Conservation (phyloP, 2,888 invertebrate species). For the Koerneria pararmatus region DNA sequence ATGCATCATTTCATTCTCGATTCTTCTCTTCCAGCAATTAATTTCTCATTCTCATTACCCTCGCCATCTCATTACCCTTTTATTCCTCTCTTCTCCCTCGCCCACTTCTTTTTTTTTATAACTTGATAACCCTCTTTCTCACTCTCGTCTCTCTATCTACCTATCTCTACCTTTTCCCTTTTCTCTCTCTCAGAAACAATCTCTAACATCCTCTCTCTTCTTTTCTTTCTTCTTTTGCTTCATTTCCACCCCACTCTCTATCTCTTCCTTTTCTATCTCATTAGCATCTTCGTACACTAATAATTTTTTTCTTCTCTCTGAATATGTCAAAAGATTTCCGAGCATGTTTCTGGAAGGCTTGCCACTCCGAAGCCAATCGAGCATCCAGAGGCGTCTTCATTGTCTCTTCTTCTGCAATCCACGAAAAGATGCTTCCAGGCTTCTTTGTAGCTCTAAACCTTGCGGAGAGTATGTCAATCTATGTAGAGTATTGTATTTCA, state of each 20-base stretch:
- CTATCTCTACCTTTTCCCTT: not conserved
- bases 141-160: not conserved
- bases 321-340: too few species aligned
- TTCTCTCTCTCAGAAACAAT: constrained; percentile 1
- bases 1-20: not conserved
- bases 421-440: too few species aligned
- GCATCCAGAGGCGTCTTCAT: too few species aligned
- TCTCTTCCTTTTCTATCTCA: too few species aligned
- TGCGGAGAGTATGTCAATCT: too few species aligned
- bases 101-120: not conserved
- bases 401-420: too few species aligned
- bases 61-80: not conserved
- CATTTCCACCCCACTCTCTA: constrained; percentile 2
- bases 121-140: not conserved
- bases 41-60: not conserved
- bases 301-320: too few species aligned
- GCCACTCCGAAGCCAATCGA: too few species aligned
- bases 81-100: not conserved
- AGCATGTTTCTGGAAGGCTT: too few species aligned
- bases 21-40: not conserved
- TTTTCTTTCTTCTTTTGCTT: not conserved
- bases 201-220: not conserved
- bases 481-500: too few species aligned
- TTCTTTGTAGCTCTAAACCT: too few species aligned
- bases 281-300: too few species aligned